Evolutionary conservation across 1,140 invertebrate species (phyloP), one percentile per base, ranked within the genome.

Genomic region (Arion vulgaris): DNA sequence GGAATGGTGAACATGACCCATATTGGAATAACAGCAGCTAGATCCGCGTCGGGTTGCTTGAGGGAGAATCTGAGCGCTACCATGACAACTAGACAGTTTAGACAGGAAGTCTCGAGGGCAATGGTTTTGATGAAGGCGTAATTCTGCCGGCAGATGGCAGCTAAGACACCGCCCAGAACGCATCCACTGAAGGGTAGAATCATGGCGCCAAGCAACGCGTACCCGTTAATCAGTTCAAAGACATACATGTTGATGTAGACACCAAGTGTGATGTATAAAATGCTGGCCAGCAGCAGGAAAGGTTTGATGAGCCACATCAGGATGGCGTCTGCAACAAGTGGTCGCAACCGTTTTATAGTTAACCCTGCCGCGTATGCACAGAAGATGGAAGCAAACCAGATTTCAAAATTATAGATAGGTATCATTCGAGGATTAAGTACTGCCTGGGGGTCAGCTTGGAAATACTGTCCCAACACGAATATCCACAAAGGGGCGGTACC

Each of bases 231-330:
- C 38, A 85, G 62, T 72, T 90, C 86, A 84, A 91, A 91, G 39
- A 91, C 87, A 78, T 92, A 92, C 88, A 91, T 91, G 81, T 92
- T 92, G 81, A 92, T 92, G 86, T 92, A 91, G 36, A 92, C 87
- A 72, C 91, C 91, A 19, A 92, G 85, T 17, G 91, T 92, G 84
- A 91, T 89, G 78, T 90, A 91, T 69, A 92, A 86, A 83, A 92
- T 92, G 83, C 87, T 86, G 49, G 88, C 87, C 53, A 92, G 85
- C 36, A 92, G 87, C 71, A 92, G 84, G 53, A 91, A 86, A 57
- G 91, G 91, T 80, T 90, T 90, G 72, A 90, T 90, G 62, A 91
- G 80, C 91, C 91, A 92, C 71, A 84, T 91, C 36, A 92, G 83
- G 68, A 91, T 79, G 19, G 85, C 89, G 80, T 91, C 90, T 7